These are phyloP conservation scores for Lepidurus packardi DNA, from an alignment of 1,140 invertebrate species.

Conservation along the genomic window DNA sequence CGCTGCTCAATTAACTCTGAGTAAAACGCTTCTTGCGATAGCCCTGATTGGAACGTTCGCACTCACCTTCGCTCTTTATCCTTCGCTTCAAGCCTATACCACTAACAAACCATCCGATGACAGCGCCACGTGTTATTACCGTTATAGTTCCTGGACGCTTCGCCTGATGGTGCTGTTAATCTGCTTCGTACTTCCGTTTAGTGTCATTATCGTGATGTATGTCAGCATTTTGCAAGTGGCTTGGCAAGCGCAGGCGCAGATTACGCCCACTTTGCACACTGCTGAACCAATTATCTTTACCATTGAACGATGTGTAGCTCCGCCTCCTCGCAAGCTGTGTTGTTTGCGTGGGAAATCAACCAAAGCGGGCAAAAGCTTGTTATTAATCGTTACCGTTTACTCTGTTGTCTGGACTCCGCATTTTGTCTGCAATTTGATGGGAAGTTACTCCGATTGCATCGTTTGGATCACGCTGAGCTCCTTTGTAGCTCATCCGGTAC, in stretches of 20 bases:
- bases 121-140: background rate
- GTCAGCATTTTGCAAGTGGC: slow-evolving; percentile 31
- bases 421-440: background rate
- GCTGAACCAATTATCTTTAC: background rate
- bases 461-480: slow-evolving; percentile 29
- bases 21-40: background rate
- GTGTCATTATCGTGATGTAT: slow-evolving; percentile 28
- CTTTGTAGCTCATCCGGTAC: slow-evolving; percentile 26
- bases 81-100: background rate
- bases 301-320: background rate
- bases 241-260: slow-evolving; percentile 17
- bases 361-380: slow-evolving; percentile 29
- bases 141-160: background rate
- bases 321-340: background rate
- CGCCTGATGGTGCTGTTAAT: slow-evolving; percentile 5
- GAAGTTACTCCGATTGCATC: background rate
- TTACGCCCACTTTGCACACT: background rate
- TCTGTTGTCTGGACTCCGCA: slow-evolving; percentile 27
- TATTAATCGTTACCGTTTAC: slow-evolving; percentile 28
- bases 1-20: slow-evolving; percentile 19
- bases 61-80: slow-evolving; percentile 24
- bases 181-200: slow-evolving; percentile 14
- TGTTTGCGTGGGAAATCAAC: slow-evolving; percentile 22
- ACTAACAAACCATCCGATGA: background rate
- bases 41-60: background rate